A percentile compares a stretch with the other conserved stretches of the same genome.
Conservation (phyloP, 1,140 invertebrate species). For the Drosophila azteca region DNA sequence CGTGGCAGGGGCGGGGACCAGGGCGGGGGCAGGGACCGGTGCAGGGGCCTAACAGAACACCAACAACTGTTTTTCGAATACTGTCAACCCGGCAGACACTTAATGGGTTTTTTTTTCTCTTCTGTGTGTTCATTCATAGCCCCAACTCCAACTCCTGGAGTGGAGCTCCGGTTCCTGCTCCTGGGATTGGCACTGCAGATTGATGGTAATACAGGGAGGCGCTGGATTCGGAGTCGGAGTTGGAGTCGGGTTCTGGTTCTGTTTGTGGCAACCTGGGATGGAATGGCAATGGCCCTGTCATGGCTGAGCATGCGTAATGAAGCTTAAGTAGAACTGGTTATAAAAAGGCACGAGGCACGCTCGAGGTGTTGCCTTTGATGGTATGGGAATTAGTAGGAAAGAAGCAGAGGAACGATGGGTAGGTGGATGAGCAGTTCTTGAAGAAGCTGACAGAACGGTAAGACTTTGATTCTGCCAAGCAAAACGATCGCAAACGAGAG, state of each 20-base stretch:
- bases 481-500: slow-evolving; percentile 21
- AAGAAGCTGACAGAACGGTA: slow-evolving; percentile 5
- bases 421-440: slow-evolving; percentile 8
- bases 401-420: slow-evolving; percentile 13
- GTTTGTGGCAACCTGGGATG: slow-evolving; percentile 32
- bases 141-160: too few species aligned
- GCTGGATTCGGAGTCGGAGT: neutral
- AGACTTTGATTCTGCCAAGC: slow-evolving; percentile 24
- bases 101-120: slow-evolving; percentile 75
- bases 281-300: slow-evolving; percentile 66
- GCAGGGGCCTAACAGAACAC: slow-evolving; percentile 27
- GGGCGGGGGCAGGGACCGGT: too few species aligned
- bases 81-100: slow-evolving; percentile 77
- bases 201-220: slow-evolving; percentile 42
- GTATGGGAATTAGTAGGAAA: slow-evolving; percentile 2
- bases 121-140: slow-evolving; percentile 42
- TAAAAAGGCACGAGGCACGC: slow-evolving; percentile 40
- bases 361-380: slow-evolving; percentile 22
- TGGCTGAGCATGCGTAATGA: slow-evolving; percentile 81
- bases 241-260: slow-evolving; percentile 13
- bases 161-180: slow-evolving; percentile 49
- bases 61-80: slow-evolving; percentile 71
- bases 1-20: too few species aligned
- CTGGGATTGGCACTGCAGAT: slow-evolving; percentile 52
- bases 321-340: slow-evolving; percentile 81